phyloP scores from a whole-genome alignment of 2,113 vertebrate genomes.

The Labeo catla region DNA sequence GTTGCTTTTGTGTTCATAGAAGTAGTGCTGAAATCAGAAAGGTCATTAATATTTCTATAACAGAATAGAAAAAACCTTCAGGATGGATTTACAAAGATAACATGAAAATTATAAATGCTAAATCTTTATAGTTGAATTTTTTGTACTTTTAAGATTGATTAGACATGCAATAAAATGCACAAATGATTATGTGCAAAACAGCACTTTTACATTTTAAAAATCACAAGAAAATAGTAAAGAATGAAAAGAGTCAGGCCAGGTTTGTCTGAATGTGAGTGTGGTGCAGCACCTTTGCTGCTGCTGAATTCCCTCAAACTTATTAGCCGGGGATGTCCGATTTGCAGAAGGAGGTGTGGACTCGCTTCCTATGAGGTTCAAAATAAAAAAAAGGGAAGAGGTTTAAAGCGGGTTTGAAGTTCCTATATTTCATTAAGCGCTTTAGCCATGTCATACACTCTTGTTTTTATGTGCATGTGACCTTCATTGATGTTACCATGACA shows the following conservation, averaged over 20 bases:
- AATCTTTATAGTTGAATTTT: not conserved
- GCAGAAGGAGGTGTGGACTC: conserved; percentile 80
- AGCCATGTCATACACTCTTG: not conserved
- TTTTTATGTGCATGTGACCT: not conserved
- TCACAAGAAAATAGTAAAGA: not conserved
- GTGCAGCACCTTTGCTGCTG: conserved; percentile 83
- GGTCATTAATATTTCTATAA: not conserved
- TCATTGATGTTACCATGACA: not conserved
- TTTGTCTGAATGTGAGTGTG: not conserved
- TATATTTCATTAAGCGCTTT: not conserved
- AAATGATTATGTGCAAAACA: not conserved
- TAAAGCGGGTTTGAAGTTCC: not conserved
- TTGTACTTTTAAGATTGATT: not conserved
- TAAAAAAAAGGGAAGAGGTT: conserved; percentile 10
- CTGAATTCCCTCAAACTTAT: conserved; percentile 88
- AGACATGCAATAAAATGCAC: not conserved
- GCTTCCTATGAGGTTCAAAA: conserved; percentile 75
- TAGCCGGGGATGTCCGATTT: conserved; percentile 74
- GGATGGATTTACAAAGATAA: not conserved
- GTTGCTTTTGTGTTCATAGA: conserved; percentile 83
- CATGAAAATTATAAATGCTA: not conserved
- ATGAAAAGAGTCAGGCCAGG: not conserved
- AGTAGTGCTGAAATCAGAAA: conserved; percentile 73
- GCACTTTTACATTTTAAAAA: not conserved
- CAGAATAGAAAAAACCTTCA: not conserved